These are phyloP conservation scores for Lasaia peninsularis DNA, from an alignment of 1,140 invertebrate species.

Conservation along the genomic window DNA sequence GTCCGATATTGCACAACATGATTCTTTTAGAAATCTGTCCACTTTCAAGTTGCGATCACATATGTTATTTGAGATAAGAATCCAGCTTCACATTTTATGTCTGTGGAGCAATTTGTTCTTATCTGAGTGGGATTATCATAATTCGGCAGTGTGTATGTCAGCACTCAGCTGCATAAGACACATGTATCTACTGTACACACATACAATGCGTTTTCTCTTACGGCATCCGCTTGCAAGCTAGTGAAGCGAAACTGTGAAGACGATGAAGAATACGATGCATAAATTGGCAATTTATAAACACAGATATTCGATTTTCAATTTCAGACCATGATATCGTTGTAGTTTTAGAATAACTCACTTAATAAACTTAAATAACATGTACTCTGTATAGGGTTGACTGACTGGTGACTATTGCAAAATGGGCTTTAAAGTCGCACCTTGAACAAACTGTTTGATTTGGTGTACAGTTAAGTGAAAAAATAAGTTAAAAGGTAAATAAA, in stretches of 20 bases:
- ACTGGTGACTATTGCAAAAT: too few relatives aligned
- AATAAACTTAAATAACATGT: too few relatives aligned
- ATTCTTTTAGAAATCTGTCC: constrained; percentile 4
- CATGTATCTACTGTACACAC: constrained; percentile 15
- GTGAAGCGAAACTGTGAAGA: constrained; percentile 22
- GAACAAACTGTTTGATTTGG: too few relatives aligned
- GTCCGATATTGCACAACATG: neutral
- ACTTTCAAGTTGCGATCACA: neutral
- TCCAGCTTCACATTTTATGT: neutral
- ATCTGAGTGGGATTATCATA: constrained; percentile 17
- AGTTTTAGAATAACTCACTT: too few relatives aligned
- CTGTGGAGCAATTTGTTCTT: neutral
- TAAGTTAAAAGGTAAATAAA: too few relatives aligned
- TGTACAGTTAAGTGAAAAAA: too few relatives aligned
- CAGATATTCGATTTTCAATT: neutral
- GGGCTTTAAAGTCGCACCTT: too few relatives aligned
- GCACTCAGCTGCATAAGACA: constrained; percentile 1
- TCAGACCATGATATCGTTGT: neutral
- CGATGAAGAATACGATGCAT: constrained; percentile 10
- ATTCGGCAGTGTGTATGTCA: constrained; percentile 16
- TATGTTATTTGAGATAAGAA: neutral
- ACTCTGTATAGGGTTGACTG: too few relatives aligned
- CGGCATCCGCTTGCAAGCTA: constrained; percentile 32
- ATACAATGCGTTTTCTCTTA: constrained; percentile 36
- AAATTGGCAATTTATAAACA: constrained; percentile 9